Base-by-base conservation (phyloP, 2,888 invertebrate genomes). In the Palloptera scutellata region DNA sequence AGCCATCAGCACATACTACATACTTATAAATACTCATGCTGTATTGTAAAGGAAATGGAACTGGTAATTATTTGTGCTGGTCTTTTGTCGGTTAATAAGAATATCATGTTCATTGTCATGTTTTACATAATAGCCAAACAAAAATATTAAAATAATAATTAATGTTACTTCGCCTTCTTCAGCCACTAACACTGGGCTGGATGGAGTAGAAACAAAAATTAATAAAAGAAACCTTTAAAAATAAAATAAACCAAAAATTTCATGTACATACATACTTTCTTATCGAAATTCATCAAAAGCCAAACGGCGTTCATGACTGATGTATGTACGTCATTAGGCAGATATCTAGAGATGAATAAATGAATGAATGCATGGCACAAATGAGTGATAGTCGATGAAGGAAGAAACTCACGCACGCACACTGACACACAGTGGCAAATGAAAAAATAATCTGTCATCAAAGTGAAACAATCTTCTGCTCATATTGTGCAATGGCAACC, bases 391-490 rank as follows among this genome's bases (percentile, higher is more conserved):
- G 12, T 4, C 10, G 53, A n/a, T 15, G 8, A 20, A 45, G 19
- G 45, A 51, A 20, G 72, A 70, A 70, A 73, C 73, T 48, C 68
- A 48, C 17, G 15, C 11, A 12, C 17, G 54, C 41, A 30, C 43
- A 19, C 2, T 30, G 30, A 52, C 57, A 41, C 71, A 67, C 69
- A 72, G 75, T 69, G 75, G 73, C 77, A 80, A 30, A 81, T 79
- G 81, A 81, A 82, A 81, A 82, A 76, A 79, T 79, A 81, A 79
- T 81, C 82, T 80, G 77, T 78, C 79, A 81, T 81, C 81, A 81
- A 80, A 82, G 78, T 64, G 71, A 73, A 75, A 68, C 65, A 57
- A 68, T 69, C 68, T 62, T 54, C 62, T 58, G 15, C 57, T 20
- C 40, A n/a, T 19, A 30, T 45, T 40, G 13, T 12, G 6, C 1